Conservation (phyloP, 2,113 vertebrate genomes). For the Spea bombifrons region DNA sequence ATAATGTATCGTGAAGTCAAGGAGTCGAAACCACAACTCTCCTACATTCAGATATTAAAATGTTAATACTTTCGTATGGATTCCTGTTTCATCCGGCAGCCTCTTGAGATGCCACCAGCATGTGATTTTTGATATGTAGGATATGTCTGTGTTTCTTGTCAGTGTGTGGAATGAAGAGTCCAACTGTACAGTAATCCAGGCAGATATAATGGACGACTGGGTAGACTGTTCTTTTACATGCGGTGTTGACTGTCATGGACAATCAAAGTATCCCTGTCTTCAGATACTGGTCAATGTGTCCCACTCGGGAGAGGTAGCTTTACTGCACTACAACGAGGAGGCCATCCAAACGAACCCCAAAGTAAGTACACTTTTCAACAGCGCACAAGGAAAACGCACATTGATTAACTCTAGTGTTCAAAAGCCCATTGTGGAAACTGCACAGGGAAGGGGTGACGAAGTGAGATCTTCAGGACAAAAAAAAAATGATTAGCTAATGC, state of each 20-base stretch:
- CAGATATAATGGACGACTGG: constrained; percentile 61
- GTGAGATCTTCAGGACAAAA: too few relatives aligned
- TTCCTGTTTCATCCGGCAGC: too few relatives aligned
- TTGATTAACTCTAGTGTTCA: too few relatives aligned
- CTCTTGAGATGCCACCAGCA: too few relatives aligned
- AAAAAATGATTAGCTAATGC: too few relatives aligned
- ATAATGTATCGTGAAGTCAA: too few relatives aligned
- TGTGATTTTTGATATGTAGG: too few relatives aligned
- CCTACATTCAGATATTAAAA: too few relatives aligned
- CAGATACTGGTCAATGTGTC: constrained; percentile 66
- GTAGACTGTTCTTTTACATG: constrained; percentile 61
- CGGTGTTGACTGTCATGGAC: constrained; percentile 51
- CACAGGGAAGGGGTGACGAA: too few relatives aligned
- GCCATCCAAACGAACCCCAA: constrained; percentile 61
- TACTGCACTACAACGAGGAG: constrained; percentile 73
- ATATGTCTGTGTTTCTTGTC: constrained; percentile 27
- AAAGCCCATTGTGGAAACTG: too few relatives aligned
- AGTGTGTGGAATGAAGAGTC: constrained; percentile 67
- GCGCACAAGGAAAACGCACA: not conserved
- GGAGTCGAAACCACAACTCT: too few relatives aligned
- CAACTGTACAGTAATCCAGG: constrained; percentile 64
- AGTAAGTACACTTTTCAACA: constrained; percentile 56
- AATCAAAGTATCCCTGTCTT: constrained; percentile 67
- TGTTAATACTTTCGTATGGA: too few relatives aligned
- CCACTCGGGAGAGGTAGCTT: constrained; percentile 55